Conservation (phyloP, 2,113 vertebrate species). For the Psilopogon haemacephalus region DNA sequence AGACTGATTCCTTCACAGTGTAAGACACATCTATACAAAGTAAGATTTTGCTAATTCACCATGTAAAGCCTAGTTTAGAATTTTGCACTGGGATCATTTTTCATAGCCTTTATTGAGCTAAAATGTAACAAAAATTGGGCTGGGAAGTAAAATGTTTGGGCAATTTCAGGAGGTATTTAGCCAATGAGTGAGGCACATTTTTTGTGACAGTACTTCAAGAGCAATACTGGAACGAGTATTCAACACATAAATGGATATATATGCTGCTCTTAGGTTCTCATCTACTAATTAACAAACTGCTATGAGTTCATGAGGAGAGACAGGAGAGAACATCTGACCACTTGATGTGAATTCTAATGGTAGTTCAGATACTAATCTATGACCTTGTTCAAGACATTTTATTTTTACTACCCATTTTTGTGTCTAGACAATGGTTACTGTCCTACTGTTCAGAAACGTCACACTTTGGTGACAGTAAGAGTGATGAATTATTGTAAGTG, state of each 20-base stretch:
- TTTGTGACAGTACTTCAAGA: neutral
- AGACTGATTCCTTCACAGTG: neutral
- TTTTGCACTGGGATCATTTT: neutral
- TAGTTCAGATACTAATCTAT: neutral
- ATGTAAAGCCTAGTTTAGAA: neutral
- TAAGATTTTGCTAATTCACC: neutral
- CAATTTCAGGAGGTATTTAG: neutral
- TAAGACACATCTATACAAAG: neutral
- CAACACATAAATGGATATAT: neutral
- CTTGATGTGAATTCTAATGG: neutral
- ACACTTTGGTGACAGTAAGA: neutral
- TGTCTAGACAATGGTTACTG: neutral
- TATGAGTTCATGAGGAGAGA: neutral
- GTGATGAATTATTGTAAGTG: neutral
- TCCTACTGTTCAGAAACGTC: neutral
- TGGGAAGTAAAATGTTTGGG: neutral
- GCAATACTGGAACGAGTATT: neutral
- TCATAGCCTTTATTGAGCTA: neutral
- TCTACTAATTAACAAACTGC: neutral
- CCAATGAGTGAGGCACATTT: neutral
- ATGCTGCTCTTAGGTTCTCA: neutral
- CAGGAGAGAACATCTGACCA: neutral
- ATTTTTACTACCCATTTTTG: neutral
- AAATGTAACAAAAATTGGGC: neutral
- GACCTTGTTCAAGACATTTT: neutral